Evolutionary conservation across 2,113 vertebrate species (phyloP), one percentile per base, ranked within the genome.

Genomic region (Rattus rattus): DNA sequence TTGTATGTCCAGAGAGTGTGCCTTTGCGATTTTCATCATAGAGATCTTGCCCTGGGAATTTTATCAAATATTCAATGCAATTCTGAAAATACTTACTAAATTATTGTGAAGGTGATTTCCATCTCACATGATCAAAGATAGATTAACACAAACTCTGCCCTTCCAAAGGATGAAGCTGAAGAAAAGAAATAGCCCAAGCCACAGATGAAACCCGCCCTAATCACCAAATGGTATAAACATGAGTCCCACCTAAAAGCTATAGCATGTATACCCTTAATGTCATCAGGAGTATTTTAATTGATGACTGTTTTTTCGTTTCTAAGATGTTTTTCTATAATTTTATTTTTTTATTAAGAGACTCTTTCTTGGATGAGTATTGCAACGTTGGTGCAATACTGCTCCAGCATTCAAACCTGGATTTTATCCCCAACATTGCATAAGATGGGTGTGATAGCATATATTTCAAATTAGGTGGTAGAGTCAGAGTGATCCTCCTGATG

Each of bases 51-150:
- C 4, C 7, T 67, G 63, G 56, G 36, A 22, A 9, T 47, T 10
- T 93, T 94, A 28, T 72, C 33, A 96, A 49, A n/a, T 75, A 67
- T 72, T 94, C 33, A 87, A 22, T 90, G 67, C 19, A 84, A 59
- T 90, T 85, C 43, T 93, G 52, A 86, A 92, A 94, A 72, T 43
- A n/a, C 30, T 84, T n/a, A 70, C 76, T 72, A 61, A 54, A 54
- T 56, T 76, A 36, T 33, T 59, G 20, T n/a, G 96, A 84, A 92
- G 86, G 56, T 79, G 52, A 80, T 6, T 39, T 84, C 26, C 94
- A 52, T 59, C 19, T 28, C 79, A 43, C 28, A 24, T 83, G 61
- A 52, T 73, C 90, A 94, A 67, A 30, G 24, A 85, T 39, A 30
- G 7, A 24, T 30, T 92, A 7, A 36, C 14, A 52, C 12, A 24